phyloP scores from a whole-genome alignment of 2,888 invertebrate species.

The Leptinotarsa peninsularis region DNA sequence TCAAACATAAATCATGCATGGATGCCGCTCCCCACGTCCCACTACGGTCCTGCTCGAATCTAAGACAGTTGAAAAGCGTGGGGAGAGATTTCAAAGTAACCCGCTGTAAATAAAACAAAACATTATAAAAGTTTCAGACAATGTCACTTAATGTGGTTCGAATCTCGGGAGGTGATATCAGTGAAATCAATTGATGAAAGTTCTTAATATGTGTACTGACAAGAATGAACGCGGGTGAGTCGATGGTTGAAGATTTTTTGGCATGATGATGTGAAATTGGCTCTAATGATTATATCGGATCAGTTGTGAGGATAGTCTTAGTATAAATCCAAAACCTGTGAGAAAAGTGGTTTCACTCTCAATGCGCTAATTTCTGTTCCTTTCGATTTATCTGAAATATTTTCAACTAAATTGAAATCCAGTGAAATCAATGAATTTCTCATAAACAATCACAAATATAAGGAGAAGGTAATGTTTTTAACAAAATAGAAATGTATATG shows the following conservation, averaged over 20 bases:
- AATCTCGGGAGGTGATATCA: slow-evolving; percentile 29
- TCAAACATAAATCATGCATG: not conserved
- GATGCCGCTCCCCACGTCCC: not conserved
- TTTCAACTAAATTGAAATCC: no score
- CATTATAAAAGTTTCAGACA: slow-evolving; percentile 50
- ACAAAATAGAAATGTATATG: no score
- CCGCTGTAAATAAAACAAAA: slow-evolving; percentile 53
- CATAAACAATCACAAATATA: no score
- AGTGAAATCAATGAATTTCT: no score
- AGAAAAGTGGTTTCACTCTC: no score
- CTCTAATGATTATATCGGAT: no score
- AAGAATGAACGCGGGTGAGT: slow-evolving; percentile 49
- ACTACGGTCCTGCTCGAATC: slow-evolving; percentile 30
- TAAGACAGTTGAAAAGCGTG: slow-evolving; percentile 47
- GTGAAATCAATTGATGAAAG: slow-evolving; percentile 23
- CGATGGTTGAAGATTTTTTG: not conserved
- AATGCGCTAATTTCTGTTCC: no score
- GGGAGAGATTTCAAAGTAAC: slow-evolving; percentile 51
- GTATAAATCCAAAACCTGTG: no score
- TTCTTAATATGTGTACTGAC: slow-evolving; percentile 50
- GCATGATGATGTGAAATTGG: not conserved
- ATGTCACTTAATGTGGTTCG: slow-evolving; percentile 43
- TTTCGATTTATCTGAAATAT: no score
- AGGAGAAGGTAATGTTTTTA: no score
- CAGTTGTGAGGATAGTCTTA: no score